Base-by-base conservation (phyloP, 2,113 vertebrate species). In the Oceanodroma tethys region DNA sequence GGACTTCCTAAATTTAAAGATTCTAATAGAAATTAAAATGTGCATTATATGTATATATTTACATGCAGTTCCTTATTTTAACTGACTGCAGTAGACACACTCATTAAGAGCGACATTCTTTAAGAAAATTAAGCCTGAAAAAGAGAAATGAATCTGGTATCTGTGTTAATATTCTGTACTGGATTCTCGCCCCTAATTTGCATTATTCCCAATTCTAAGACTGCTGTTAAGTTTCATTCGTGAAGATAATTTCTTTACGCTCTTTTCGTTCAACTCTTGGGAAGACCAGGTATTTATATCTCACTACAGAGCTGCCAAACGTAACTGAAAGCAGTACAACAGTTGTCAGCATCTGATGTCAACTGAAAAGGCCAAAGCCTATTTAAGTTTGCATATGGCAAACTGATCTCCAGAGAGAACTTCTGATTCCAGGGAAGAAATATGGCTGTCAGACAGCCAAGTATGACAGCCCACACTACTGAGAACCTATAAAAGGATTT, bases 331-430 rank as follows among this genome's bases (percentile, higher is more conserved):
- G 29, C 58, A 86, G 78, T 21, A 93, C 81, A 95, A 95, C 95
- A 91, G 87, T 93, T 95, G 93, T 93, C 85, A 92, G 85, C 75
- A 88, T 71, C 68, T 90, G 56, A 91, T 87, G 82, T 74, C 87
- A 96, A 82, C 58, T 85, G 91, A 92, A 95, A 92, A 93, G 78
- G 92, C 93, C 90, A 97, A 94, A 94, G 66, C 55, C 75, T 94
- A 52, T 76, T 97, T 92, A 95, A 81, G 81, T 93, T 76, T 94
- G 71, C 85, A 91, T 89, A 94, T 91, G 95, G 92, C 90, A 95
- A 94, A 79, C n/a, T 17, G 50, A 95, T 76, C 94, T 96, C 93
- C 60, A 88, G 86, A 93, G 86, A 82, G 62, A 81, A 93, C 21
- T 84, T 58, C 58, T 71, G 47, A 71, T 85, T 95, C 66, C 76